Conservation (phyloP, 2,797 vertebrate genomes). For the Botia kubotai region DNA sequence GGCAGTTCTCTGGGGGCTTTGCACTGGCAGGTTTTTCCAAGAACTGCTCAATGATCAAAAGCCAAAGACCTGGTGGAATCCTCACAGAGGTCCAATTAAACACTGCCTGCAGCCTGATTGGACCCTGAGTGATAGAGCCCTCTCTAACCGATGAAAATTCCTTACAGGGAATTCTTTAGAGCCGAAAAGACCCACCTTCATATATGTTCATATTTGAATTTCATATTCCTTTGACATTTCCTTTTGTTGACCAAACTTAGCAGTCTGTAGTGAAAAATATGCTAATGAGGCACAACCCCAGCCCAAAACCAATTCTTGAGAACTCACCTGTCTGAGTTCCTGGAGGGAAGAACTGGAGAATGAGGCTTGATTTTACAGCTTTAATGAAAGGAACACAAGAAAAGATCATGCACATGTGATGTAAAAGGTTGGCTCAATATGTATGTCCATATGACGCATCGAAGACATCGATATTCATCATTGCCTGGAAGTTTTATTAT, state of each 20-base stretch:
- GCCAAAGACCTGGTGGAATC: conserved; percentile 77
- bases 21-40: conserved; percentile 70
- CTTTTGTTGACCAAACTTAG: conserved; percentile 55
- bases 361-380: conserved; percentile 14
- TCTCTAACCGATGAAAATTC: conserved; percentile 71
- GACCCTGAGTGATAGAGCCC: conserved; percentile 68
- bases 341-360: conserved; percentile 13
- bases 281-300: conserved; percentile 45
- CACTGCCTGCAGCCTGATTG: conserved; percentile 75
- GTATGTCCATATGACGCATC: background rate
- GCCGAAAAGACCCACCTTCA: conserved; percentile 58
- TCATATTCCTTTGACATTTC: conserved; percentile 60
- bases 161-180: conserved; percentile 73
- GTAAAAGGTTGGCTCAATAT: conserved; percentile 21
- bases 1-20: conserved; percentile 71
- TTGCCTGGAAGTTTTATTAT: conserved; percentile 7
- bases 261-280: conserved; percentile 50
- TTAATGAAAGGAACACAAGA: conserved; percentile 41
- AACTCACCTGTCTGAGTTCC: conserved; percentile 38
- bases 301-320: conserved; percentile 44
- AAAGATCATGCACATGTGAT: conserved; percentile 43
- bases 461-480: background rate
- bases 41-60: conserved; percentile 78
- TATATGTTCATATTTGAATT: conserved; percentile 76
- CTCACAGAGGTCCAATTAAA: conserved; percentile 81